Conservation (phyloP, 2,797 vertebrate genomes). For the Bovichtus diacanthus region DNA sequence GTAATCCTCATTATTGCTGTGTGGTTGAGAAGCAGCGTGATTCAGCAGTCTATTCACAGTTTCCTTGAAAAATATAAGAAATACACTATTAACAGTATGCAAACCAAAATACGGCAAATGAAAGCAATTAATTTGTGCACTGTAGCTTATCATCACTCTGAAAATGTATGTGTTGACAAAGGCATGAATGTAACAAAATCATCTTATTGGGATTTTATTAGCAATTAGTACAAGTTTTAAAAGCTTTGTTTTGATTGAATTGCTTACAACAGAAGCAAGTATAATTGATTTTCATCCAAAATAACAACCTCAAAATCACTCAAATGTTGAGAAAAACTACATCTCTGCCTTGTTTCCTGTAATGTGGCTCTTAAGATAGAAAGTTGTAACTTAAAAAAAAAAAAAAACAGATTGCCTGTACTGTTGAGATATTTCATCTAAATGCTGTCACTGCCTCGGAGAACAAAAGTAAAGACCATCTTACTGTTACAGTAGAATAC, state of each 20-base stretch:
- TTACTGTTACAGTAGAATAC: not conserved
- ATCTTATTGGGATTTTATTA: not conserved
- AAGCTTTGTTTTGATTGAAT: not conserved
- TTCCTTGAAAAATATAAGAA: slow-evolving; percentile 25
- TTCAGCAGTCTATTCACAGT: slow-evolving; percentile 35
- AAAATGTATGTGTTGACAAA: not conserved
- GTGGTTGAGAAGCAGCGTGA: slow-evolving; percentile 36
- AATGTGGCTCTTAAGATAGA: not conserved
- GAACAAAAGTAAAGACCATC: not conserved
- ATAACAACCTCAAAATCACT: not conserved
- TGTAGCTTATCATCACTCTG: slow-evolving; percentile 3
- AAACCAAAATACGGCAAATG: slow-evolving; percentile 26
- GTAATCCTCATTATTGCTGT: slow-evolving; percentile 7
- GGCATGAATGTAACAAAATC: not conserved
- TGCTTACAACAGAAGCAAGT: not conserved
- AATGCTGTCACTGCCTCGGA: not conserved
- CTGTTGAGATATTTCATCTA: not conserved
- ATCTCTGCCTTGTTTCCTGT: not conserved
- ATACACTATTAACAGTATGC: slow-evolving; percentile 4
- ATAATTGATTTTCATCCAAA: not conserved
- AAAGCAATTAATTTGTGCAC: slow-evolving; percentile 12
- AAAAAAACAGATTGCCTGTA: not conserved
- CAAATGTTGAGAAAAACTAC: not conserved
- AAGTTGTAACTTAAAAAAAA: not conserved
- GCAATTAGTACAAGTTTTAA: not conserved